These are phyloP conservation scores for Drosophila hamatofila DNA, from an alignment of 2,888 invertebrate genomes.

Conservation along the genomic window DNA sequence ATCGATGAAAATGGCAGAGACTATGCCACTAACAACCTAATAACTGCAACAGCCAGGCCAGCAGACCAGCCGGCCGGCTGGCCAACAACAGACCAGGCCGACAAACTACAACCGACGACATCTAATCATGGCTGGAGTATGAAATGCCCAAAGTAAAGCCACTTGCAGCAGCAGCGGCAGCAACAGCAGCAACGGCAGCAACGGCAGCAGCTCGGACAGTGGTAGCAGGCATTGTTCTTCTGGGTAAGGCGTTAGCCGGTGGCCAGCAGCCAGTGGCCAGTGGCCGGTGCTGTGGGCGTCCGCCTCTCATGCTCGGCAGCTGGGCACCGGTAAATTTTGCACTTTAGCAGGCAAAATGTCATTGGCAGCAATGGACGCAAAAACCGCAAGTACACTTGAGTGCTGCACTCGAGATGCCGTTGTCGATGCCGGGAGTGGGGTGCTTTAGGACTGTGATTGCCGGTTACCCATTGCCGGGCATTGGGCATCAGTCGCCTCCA, in stretches of 20 bases:
- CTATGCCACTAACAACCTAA: slow-evolving; percentile 82
- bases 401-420: slow-evolving; percentile 82
- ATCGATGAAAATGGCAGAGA: slow-evolving; percentile 82
- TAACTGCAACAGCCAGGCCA: slow-evolving; percentile 69
- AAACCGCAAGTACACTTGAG: slow-evolving; percentile 82
- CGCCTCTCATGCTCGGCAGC: slow-evolving; percentile 39
- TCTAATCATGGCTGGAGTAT: slow-evolving; percentile 71
- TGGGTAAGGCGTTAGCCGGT: slow-evolving; percentile 60
- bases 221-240: slow-evolving; percentile 75
- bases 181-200: slow-evolving; percentile 6
- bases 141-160: slow-evolving; percentile 75
- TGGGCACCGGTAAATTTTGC: slow-evolving; percentile 82
- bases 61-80: slow-evolving; percentile 20
- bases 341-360: slow-evolving; percentile 84
- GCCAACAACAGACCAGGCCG: neutral
- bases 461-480: slow-evolving; percentile 6
- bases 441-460: neutral
- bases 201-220: slow-evolving; percentile 21
- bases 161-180: slow-evolving; percentile 70
- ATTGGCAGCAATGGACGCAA: slow-evolving; percentile 83
- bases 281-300: slow-evolving; percentile 38
- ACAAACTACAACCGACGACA: slow-evolving; percentile 66
- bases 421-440: slow-evolving; percentile 43
- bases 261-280: slow-evolving; percentile 5
- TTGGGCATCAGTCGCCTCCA: slow-evolving; percentile 24